Base-by-base conservation (phyloP, 2,113 vertebrate species). In the Notiomystis cincta region DNA sequence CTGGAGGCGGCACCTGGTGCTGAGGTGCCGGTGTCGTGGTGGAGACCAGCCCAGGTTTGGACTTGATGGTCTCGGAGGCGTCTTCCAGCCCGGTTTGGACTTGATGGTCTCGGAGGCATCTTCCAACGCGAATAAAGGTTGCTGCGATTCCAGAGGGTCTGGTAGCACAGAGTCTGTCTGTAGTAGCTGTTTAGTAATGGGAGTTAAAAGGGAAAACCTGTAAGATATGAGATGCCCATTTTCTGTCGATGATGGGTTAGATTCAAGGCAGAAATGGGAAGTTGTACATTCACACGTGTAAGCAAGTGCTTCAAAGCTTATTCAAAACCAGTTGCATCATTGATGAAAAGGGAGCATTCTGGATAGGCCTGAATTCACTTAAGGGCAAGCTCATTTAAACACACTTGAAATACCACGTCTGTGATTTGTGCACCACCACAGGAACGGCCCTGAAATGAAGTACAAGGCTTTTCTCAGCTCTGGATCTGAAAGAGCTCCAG, bases 251-350 rank as follows among this genome's bases (percentile, higher is more conserved):
- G 5, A 20, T 28, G 53, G 25, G 11, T 53, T 53, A 71, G 22
- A 79, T 56, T 79, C 31, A 72, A 64, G 72, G 17, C 24, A 72
- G 47, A 89, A 72, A 61, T 15, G 5, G 30, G 13, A 64, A 64
- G 44, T 54, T 33, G 8, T 0, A 5, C 2, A 7, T 7, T 10
- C 10, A 1, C 3, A 0, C 2, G 2, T 1, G 9, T 20, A 12
- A 65, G 6, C 15, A 17, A 42, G 21, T 5, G 2, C 25, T 11
- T 42, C 50, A 31, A 53, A 35, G 7, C 1, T 45, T 7, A 17
- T 23, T 45, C 7, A 14, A 25, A 51, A 64, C 1, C 1, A 9
- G 6, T 14, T 38, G 6, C 3, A 9, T 60, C 11, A 6, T 2
- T 38, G 7, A 20, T 21, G 23, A 6, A 50, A 35, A 7, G 11